Evolutionary conservation across 2,888 invertebrate species (phyloP).

Genomic region (Drosophila suboccidentalis): DNA sequence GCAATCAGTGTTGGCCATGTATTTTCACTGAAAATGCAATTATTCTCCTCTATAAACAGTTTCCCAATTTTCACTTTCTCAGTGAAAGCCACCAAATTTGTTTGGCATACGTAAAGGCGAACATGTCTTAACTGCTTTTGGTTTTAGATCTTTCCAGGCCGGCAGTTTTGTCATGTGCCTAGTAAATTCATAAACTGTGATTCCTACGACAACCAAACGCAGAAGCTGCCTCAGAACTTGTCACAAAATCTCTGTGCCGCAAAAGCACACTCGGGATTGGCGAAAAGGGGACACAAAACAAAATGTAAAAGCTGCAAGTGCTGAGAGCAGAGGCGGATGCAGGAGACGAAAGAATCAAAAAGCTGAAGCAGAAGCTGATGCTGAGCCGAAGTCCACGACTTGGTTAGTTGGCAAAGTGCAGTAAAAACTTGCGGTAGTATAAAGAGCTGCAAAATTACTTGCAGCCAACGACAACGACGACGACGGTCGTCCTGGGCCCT

Average conservation of each 20-base stretch:
- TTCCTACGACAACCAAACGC: constrained; percentile 41
- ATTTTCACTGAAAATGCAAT: background rate
- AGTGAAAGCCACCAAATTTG: constrained; percentile 31
- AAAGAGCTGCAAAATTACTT: constrained; percentile 76
- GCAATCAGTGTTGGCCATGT: background rate
- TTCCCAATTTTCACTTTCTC: constrained; percentile 30
- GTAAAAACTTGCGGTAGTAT: constrained; percentile 81
- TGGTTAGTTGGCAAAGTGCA: constrained; percentile 73
- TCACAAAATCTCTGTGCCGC: constrained; percentile 53
- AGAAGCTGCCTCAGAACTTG: constrained; percentile 25
- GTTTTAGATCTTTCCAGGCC: constrained; percentile 23
- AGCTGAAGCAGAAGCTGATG: constrained; percentile 12
- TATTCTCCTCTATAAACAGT: background rate
- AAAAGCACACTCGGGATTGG: constrained; percentile 50
- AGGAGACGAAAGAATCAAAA: constrained; percentile 9
- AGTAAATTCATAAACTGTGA: constrained; percentile 71
- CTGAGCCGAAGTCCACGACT: constrained; percentile 44
- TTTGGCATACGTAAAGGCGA: constrained; percentile 15
- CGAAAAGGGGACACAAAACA: background rate
- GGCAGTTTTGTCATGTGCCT: constrained; percentile 62
- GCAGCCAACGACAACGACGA: constrained; percentile 35
- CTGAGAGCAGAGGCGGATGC: constrained; percentile 16
- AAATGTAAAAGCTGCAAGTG: constrained; percentile 27
- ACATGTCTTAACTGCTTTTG: constrained; percentile 46
- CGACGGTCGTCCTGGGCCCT: constrained; percentile 48